Evolutionary conservation across 2,113 vertebrate genomes (phyloP).

Genomic region (Noturus placidus): DNA sequence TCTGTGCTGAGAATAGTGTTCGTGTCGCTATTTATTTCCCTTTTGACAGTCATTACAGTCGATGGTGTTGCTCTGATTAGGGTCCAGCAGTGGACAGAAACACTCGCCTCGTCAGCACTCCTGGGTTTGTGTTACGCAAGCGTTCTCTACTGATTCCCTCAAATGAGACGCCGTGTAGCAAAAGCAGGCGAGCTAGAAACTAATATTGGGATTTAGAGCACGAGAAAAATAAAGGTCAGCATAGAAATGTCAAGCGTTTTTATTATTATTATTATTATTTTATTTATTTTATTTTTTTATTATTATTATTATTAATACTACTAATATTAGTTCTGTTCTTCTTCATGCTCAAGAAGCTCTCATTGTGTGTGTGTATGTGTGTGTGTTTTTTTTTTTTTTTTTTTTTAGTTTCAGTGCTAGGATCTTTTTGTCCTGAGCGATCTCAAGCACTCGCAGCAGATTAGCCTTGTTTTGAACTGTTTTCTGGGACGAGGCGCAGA

Average conservation of each 20-base stretch:
- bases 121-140: slow-evolving; percentile 33
- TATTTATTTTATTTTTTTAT: no score
- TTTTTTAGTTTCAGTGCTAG: slow-evolving; percentile 48
- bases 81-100: slow-evolving; percentile 37
- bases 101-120: slow-evolving; percentile 31
- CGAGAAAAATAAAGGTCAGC: slow-evolving; percentile 31
- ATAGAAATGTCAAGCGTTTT: slow-evolving; percentile 37
- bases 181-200: slow-evolving; percentile 39
- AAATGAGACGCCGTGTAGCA: slow-evolving; percentile 46
- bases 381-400: neutral
- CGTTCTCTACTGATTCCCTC: slow-evolving; percentile 21
- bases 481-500: slow-evolving; percentile 46
- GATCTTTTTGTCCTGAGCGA: slow-evolving; percentile 54
- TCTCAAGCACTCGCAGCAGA: slow-evolving; percentile 46
- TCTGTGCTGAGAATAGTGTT: slow-evolving; percentile 21
- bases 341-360: slow-evolving; percentile 37
- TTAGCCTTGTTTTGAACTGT: slow-evolving; percentile 54
- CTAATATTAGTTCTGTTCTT: neutral
- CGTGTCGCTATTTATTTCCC: slow-evolving; percentile 44
- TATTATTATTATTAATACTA: neutral
- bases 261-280: neutral
- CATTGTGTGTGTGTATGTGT: neutral
- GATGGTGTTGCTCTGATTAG: slow-evolving; percentile 48
- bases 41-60: slow-evolving; percentile 39
- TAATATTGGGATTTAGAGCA: slow-evolving; percentile 35